Base-by-base conservation (phyloP, 2,113 vertebrate species). In the Percina caprodes region DNA sequence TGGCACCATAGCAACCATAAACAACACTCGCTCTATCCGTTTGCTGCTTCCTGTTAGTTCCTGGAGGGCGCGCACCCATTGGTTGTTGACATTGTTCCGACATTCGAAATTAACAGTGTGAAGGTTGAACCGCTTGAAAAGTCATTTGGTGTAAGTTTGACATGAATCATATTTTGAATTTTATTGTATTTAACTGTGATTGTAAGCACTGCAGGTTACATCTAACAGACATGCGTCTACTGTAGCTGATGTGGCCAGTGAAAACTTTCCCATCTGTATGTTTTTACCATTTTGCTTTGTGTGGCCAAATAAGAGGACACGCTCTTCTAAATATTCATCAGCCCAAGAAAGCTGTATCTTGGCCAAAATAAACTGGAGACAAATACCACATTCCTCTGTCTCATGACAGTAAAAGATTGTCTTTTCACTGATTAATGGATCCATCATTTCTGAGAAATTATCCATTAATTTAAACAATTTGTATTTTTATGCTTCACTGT, bases 311-410 rank as follows among this genome's bases (percentile, higher is more conserved):
- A 86, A 89, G 74, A 87, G 51, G 83, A 87, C 67, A n/a, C 82
- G 87, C 61, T 77, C 26, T 49, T 82, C 75, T 78, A 79, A 90
- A 91, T 89, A 88, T 85, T 88, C 80, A 90, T 80, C 55, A 45
- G 63, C 79, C 49, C 10, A 82, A 83, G 70, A 82, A 84, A 87
- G 82, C 60, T 62, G 58, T 45, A 26, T 69, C 70, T 51, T 71
- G 62, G 78, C 83, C 84, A 93, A 89, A 86, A 59, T 67, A 90
- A 92, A 85, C 86, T 33, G 45, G 6, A 79, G 66, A 66, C 35
- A 77, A 80, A 68, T 67, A 69, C 69, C 39, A 79, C 76, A 69
- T 73, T 49, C 63, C 69, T 51, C 21, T 42, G 49, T 82, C 21
- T 33, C 49, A 74, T 62, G 39, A 77, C 63, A 84, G 19, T 39